These are phyloP conservation scores for Steromphala cineraria DNA, from an alignment of 2,888 invertebrate species.

Conservation along the genomic window DNA sequence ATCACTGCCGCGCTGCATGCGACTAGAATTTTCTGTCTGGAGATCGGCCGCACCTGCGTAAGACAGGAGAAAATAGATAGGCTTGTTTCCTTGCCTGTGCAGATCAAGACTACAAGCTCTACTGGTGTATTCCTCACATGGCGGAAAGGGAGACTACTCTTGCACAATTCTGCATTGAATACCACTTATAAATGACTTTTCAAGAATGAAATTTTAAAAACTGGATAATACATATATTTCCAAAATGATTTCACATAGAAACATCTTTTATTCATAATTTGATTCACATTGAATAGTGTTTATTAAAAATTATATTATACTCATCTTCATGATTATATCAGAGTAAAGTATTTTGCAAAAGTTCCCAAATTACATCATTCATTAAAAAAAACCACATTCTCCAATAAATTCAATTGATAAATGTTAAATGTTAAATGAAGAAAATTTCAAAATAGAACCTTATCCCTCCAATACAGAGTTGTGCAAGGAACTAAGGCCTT, in stretches of 20 bases:
- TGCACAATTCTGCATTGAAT: not conserved
- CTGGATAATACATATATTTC: no score
- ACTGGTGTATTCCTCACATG: not conserved
- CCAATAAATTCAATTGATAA: no score
- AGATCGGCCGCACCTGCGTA: slow-evolving; percentile 53
- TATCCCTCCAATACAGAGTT: not conserved
- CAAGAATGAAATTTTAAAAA: not conserved
- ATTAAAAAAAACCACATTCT: no score
- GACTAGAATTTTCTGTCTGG: slow-evolving; percentile 48
- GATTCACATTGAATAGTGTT: no score
- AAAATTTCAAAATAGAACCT: not conserved
- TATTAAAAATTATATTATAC: no score
- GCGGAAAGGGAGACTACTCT: not conserved
- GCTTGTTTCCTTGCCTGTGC: slow-evolving; percentile 1
- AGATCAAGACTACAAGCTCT: slow-evolving; percentile 2
- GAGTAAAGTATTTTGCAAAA: no score
- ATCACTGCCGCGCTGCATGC: slow-evolving; percentile 26
- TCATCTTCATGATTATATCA: no score
- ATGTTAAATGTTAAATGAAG: no score
- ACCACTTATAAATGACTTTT: not conserved
- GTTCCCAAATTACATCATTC: no score
- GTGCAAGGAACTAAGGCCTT: not conserved
- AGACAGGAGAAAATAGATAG: slow-evolving; percentile 16
- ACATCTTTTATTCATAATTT: no score
- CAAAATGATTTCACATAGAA: no score